These are phyloP conservation scores for Pyrocephalus nanus DNA, from an alignment of 2,797 vertebrate genomes.

Conservation along the genomic window DNA sequence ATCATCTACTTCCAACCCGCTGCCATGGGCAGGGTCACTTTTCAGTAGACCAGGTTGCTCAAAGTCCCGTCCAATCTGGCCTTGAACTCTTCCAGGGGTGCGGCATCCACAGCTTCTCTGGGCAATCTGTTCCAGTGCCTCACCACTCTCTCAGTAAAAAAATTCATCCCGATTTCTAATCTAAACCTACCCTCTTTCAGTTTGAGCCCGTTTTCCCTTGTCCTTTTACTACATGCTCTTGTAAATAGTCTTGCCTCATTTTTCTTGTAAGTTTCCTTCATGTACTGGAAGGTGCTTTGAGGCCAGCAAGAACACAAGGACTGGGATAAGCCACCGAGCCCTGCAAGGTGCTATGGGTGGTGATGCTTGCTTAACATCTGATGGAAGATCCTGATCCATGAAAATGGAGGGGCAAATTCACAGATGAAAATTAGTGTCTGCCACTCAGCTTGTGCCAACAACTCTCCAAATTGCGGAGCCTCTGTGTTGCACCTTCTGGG, in stretches of 20 bases:
- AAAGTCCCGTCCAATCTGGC: background rate
- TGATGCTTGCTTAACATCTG: background rate
- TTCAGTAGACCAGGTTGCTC: background rate
- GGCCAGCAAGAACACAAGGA: background rate
- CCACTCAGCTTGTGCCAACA: fast-evolving
- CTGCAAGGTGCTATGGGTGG: fast-evolving
- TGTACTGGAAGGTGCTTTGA: background rate
- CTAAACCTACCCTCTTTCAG: background rate
- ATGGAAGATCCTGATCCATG: background rate
- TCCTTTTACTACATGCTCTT: background rate
- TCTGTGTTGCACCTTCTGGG: background rate
- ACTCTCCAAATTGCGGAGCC: fast-evolving
- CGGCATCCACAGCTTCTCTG: background rate
- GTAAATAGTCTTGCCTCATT: background rate
- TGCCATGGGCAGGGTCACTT: fast-evolving
- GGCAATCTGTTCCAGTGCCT: background rate
- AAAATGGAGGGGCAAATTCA: background rate
- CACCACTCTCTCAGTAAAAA: background rate
- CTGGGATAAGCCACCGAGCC: background rate
- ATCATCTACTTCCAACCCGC: fast-evolving
- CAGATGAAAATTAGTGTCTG: fast-evolving
- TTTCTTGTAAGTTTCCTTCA: background rate
- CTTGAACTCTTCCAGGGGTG: too few species aligned
- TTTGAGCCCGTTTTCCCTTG: background rate
- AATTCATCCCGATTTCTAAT: background rate